Percentiles rank a stretch among this genome's conserved stretches.
phyloP scores from a whole-genome alignment of 1,140 invertebrate genomes.

The Ips nitidus region DNA sequence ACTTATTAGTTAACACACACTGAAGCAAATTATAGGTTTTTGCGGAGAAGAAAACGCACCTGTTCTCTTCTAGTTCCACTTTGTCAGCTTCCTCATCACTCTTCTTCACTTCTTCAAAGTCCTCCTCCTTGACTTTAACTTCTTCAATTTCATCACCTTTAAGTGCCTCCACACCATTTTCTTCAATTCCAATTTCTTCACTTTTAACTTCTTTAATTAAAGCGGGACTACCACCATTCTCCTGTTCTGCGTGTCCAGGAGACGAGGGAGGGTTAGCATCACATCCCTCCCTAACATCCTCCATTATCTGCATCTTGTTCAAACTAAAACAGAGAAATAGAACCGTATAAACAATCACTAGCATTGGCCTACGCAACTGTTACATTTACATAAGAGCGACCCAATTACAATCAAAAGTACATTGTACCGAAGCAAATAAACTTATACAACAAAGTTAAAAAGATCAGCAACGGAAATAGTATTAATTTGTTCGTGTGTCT shows the following conservation, averaged over 20 bases:
- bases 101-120: conserved; percentile 23
- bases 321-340: conserved; percentile 46
- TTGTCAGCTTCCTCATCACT: conserved; percentile 28
- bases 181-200: conserved; percentile 10
- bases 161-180: conserved; percentile 5
- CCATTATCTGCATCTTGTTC: conserved; percentile 54
- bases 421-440: conserved; percentile 8
- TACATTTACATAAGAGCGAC: background rate
- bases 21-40: too few species aligned
- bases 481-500: conserved; percentile 7
- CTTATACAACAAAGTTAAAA: background rate
- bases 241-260: conserved; percentile 50
- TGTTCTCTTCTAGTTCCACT: conserved; percentile 19
- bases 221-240: conserved; percentile 13
- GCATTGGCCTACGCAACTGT: too few species aligned
- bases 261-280: conserved; percentile 49
- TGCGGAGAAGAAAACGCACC: conserved; percentile 2
- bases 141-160: conserved; percentile 16
- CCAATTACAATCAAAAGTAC: conserved; percentile 5
- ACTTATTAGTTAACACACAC: too few species aligned
- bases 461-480: conserved; percentile 1
- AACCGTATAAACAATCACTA: too few species aligned
- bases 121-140: conserved; percentile 22
- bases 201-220: conserved; percentile 18
- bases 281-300: conserved; percentile 50